phyloP scores from a whole-genome alignment of 2,113 vertebrate species.

The Microcebus tavaratra region DNA sequence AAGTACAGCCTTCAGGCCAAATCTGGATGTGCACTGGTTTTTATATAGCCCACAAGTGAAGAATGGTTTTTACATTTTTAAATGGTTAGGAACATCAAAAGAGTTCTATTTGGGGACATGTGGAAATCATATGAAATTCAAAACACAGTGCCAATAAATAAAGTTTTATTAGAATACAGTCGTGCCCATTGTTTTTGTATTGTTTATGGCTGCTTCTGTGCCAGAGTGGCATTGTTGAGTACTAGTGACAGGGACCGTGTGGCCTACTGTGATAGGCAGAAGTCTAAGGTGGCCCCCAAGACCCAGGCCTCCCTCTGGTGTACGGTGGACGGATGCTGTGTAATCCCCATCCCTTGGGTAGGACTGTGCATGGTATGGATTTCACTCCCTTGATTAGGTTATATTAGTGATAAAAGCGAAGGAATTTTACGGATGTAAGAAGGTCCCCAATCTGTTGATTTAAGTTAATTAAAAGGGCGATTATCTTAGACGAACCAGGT shows the following conservation, averaged over 20 bases:
- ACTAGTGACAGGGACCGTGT: background rate
- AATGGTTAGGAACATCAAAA: background rate
- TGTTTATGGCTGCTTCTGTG: background rate
- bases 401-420: background rate
- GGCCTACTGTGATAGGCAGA: background rate
- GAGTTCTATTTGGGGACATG: background rate
- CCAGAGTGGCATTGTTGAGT: background rate
- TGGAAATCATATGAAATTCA: background rate
- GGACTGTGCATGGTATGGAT: no score
- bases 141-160: background rate
- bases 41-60: background rate
- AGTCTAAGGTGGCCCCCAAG: background rate
- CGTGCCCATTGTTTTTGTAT: background rate
- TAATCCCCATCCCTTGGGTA: background rate
- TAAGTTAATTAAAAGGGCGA: background rate
- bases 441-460: background rate
- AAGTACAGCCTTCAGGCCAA: background rate
- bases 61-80: background rate
- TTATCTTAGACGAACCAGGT: background rate
- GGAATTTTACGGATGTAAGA: background rate
- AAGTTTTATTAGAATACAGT: background rate
- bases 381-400: background rate
- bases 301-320: no score
- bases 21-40: conserved; percentile 45
- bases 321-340: background rate